Conservation (phyloP, 1,140 invertebrate genomes). For the Camponotus floridanus region DNA sequence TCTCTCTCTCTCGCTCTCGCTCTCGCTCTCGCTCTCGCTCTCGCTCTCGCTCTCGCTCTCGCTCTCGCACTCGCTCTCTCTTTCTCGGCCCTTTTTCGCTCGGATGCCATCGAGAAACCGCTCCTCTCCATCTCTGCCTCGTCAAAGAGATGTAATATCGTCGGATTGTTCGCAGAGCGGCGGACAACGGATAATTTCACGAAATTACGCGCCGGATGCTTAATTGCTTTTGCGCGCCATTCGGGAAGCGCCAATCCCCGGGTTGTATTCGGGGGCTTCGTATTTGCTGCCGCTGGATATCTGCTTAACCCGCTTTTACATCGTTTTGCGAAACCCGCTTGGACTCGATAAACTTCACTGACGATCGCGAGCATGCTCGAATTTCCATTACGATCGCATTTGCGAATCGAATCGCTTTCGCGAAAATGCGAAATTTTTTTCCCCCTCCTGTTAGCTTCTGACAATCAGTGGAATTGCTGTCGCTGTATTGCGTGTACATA, state of each 20-base stretch:
- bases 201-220: constrained; percentile 63
- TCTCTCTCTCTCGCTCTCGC: neutral
- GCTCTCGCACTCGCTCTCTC: neutral
- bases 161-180: constrained; percentile 24
- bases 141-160: constrained; percentile 47
- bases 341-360: constrained; percentile 29
- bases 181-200: constrained; percentile 58
- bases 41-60: neutral
- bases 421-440: constrained; percentile 28
- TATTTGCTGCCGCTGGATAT: constrained; percentile 39
- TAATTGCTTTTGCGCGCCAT: constrained; percentile 64
- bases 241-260: constrained; percentile 51
- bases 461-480: constrained; percentile 28
- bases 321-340: constrained; percentile 34
- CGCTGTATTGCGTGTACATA: neutral
- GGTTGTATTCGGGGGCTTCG: constrained; percentile 14
- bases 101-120: neutral
- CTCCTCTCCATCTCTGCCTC: constrained; percentile 32
- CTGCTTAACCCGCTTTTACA: constrained; percentile 61
- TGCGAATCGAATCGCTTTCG: constrained; percentile 21
- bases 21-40: neutral
- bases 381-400: constrained; percentile 53
- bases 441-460: neutral
- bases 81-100: neutral
- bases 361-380: neutral